phyloP scores from a whole-genome alignment of 1,140 invertebrate genomes.

The Eubasilissa regina region DNA sequence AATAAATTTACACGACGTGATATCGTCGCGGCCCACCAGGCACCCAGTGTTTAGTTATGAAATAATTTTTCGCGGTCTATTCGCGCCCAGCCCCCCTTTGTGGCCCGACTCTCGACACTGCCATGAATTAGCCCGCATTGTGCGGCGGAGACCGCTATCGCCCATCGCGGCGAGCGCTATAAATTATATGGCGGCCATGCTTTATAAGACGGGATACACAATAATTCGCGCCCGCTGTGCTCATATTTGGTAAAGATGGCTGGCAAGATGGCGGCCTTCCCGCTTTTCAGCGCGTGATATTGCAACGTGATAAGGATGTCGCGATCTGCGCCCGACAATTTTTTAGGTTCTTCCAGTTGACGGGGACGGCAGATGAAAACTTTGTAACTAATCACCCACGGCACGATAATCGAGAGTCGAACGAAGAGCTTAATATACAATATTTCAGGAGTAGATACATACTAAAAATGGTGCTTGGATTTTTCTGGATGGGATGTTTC shows the following conservation, averaged over 20 bases:
- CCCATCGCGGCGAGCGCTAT: not conserved
- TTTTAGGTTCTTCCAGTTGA: not conserved
- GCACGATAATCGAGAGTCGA: too few species aligned
- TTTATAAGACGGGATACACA: conserved; percentile 19
- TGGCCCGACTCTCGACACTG: not conserved
- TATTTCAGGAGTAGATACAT: too few species aligned
- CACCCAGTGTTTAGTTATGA: too few species aligned
- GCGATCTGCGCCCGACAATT: not conserved
- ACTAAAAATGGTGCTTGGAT: too few species aligned
- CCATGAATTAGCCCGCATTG: conserved; percentile 33
- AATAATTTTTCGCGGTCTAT: too few species aligned
- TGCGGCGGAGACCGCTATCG: not conserved
- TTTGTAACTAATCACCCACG: too few species aligned
- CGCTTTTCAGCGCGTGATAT: not conserved
- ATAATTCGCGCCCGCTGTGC: conserved; percentile 26
- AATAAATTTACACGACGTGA: too few species aligned
- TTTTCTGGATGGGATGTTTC: too few species aligned
- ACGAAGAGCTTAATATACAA: not conserved
- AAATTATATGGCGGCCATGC: conserved; percentile 31
- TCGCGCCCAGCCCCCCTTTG: too few species aligned
- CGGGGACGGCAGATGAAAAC: too few species aligned
- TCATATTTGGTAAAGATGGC: conserved; percentile 37
- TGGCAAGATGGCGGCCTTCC: conserved; percentile 31
- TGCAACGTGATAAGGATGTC: not conserved
- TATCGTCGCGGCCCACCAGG: too few species aligned